Conservation (phyloP, 1,140 invertebrate species). For the Caerostris darwini region DNA sequence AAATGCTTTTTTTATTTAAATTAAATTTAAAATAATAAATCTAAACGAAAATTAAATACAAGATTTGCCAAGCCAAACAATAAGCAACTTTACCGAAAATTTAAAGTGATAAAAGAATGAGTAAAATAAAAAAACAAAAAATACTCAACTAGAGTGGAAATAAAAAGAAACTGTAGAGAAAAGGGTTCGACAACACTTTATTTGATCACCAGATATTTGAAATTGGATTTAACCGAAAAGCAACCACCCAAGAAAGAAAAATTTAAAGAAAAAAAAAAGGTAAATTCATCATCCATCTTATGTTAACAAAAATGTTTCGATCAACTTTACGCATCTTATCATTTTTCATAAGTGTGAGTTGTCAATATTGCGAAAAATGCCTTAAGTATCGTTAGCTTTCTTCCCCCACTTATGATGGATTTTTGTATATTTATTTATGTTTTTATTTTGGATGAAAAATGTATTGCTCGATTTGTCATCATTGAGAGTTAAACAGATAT, state of each 20-base stretch:
- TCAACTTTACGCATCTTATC: background rate
- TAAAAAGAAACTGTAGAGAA: background rate
- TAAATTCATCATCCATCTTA: background rate
- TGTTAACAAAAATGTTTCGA: slow-evolving; percentile 12
- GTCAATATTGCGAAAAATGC: background rate
- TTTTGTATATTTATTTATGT: background rate
- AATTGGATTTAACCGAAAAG: background rate
- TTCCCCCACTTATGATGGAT: background rate
- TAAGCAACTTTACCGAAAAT: background rate
- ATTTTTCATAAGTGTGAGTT: slow-evolving; percentile 20
- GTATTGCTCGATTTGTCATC: background rate
- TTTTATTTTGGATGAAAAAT: background rate
- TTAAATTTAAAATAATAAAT: background rate
- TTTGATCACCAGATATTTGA: background rate
- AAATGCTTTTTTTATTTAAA: too few relatives aligned
- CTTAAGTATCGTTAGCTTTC: background rate
- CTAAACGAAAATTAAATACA: background rate
- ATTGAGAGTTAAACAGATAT: background rate
- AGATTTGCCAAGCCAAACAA: background rate
- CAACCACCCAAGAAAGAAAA: background rate
- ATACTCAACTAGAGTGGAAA: background rate
- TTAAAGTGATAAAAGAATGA: background rate
- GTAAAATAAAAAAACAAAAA: background rate
- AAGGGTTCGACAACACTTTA: background rate
- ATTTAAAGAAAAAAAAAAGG: background rate